Evolutionary conservation across 2,113 vertebrate genomes (phyloP).

Genomic region (Uropsilus gracilis): DNA sequence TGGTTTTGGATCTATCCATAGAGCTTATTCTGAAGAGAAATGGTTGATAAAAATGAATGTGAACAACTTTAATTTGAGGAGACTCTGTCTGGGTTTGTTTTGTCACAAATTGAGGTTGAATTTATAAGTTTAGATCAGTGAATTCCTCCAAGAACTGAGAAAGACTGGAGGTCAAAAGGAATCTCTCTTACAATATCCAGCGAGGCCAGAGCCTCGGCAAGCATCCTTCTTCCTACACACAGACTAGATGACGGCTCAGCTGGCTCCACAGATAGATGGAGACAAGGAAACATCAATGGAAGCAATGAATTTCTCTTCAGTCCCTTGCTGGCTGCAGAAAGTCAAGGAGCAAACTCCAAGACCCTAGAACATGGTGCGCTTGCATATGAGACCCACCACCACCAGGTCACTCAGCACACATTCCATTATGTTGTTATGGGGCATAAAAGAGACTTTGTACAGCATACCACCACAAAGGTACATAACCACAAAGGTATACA

Average conservation of each 20-base stretch:
- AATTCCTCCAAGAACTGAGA: background rate
- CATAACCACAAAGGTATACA: too few relatives aligned
- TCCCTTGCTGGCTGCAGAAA: background rate
- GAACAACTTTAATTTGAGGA: background rate
- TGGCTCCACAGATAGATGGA: background rate
- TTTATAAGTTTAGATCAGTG: background rate
- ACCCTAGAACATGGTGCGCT: background rate
- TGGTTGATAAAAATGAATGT: background rate
- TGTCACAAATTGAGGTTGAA: background rate
- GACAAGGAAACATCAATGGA: background rate
- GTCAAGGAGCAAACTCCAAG: background rate
- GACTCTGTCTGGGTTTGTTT: background rate
- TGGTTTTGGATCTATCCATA: background rate
- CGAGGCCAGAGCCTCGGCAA: background rate
- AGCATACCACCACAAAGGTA: background rate
- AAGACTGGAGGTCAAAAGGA: too few relatives aligned
- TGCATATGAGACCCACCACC: background rate
- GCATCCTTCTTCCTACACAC: background rate
- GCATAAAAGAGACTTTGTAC: background rate
- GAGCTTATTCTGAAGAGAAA: conserved; percentile 11
- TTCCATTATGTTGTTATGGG: background rate
- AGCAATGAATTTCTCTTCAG: background rate
- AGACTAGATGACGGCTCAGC: background rate
- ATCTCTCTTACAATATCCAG: background rate
- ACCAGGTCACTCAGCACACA: background rate